phyloP scores from a whole-genome alignment of 1,140 invertebrate species.

The Halesus radiatus region DNA sequence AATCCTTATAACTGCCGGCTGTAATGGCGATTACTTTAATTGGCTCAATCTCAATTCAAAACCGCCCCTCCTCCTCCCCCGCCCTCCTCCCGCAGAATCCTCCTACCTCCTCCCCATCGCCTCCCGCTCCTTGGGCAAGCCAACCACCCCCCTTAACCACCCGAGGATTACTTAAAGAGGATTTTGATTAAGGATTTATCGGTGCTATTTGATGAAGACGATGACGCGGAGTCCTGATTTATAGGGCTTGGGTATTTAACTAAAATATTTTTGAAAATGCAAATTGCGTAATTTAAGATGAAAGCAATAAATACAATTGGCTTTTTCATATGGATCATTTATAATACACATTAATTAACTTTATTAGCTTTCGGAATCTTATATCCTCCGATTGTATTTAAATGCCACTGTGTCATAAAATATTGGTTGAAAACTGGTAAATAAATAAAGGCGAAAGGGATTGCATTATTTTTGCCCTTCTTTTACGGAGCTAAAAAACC shows the following conservation, averaged over 20 bases:
- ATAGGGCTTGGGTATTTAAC: background rate
- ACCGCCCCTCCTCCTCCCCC: constrained; percentile 60
- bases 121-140: constrained; percentile 5
- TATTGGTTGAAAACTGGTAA: too few relatives aligned
- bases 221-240: constrained; percentile 31
- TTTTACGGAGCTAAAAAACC: too few relatives aligned
- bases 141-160: background rate
- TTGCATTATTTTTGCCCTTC: too few relatives aligned
- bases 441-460: too few relatives aligned
- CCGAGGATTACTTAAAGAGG: constrained; percentile 45
- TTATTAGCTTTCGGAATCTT: too few relatives aligned
- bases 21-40: constrained; percentile 73
- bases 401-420: too few relatives aligned
- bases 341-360: too few relatives aligned
- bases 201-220: constrained; percentile 41
- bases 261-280: too few relatives aligned
- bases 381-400: too few relatives aligned
- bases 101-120: background rate
- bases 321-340: too few relatives aligned
- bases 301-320: too few relatives aligned
- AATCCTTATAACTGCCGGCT: constrained; percentile 71
- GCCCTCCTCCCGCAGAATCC: background rate
- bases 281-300: too few relatives aligned
- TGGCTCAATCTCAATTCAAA: constrained; percentile 73
- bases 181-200: constrained; percentile 48